These are phyloP conservation scores for Syndactyla subalaris DNA, from an alignment of 2,797 vertebrate genomes.

Conservation along the genomic window DNA sequence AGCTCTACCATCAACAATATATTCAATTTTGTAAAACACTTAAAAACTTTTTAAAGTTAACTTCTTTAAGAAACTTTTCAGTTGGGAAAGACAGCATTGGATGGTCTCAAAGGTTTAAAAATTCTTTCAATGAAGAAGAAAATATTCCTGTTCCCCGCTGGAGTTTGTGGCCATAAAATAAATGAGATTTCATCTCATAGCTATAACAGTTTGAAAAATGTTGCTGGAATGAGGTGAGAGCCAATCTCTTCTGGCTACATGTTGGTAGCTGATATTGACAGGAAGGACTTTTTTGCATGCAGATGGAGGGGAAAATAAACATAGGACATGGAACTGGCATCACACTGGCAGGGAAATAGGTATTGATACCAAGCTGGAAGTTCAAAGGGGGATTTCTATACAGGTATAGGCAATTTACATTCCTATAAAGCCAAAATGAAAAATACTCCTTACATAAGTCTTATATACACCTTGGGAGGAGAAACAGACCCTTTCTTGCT, in stretches of 20 bases:
- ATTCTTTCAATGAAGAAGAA: not conserved
- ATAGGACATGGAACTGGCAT: not conserved
- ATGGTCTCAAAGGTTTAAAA: not conserved
- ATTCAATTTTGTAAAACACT: not conserved
- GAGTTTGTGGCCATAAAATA: conserved; percentile 5
- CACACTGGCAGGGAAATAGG: not conserved
- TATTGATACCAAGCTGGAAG: not conserved
- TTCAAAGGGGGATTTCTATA: not conserved
- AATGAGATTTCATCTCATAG: conserved; percentile 1
- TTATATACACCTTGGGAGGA: not conserved
- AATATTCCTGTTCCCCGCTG: not conserved
- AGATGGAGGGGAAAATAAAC: not conserved
- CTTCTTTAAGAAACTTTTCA: not conserved
- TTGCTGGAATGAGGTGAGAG: not conserved
- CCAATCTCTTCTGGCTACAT: not conserved
- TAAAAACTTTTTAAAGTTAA: not conserved
- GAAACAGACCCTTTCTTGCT: not conserved
- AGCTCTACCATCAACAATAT: not conserved
- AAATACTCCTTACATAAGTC: not conserved
- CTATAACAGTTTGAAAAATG: conserved; percentile 11
- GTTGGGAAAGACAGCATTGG: not conserved
- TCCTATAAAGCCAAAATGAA: not conserved
- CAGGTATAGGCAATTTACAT: not conserved
- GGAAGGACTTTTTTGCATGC: not conserved
- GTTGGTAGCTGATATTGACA: not conserved